Conservation (phyloP, 2,113 vertebrate genomes). For the Pterocles burchelli region DNA sequence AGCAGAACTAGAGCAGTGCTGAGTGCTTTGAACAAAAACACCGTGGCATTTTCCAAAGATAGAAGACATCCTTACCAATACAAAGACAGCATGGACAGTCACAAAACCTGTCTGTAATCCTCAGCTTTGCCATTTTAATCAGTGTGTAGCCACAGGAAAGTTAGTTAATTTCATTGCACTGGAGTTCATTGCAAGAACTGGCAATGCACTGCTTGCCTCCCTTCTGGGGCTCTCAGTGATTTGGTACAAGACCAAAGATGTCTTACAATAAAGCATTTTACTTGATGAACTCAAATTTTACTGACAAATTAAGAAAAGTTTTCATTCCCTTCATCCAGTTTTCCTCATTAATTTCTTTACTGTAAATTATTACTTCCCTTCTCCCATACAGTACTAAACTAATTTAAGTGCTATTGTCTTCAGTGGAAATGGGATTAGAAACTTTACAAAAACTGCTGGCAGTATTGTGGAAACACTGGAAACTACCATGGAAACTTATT, state of each 20-base stretch:
- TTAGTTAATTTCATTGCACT: background rate
- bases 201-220: background rate
- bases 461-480: background rate
- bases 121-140: background rate
- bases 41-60: fast-evolving
- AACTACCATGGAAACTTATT: background rate
- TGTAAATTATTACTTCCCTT: background rate
- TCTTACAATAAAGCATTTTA: background rate
- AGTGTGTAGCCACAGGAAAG: background rate
- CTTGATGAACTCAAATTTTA: background rate
- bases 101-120: background rate
- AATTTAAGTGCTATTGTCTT: background rate
- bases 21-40: background rate
- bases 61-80: background rate
- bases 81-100: background rate
- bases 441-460: background rate
- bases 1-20: background rate
- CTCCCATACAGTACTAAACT: background rate
- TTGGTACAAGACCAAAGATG: background rate
- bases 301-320: background rate
- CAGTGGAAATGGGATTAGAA: background rate
- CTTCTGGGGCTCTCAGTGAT: background rate
- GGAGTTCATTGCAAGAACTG: background rate
- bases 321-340: background rate
- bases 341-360: background rate